Evolutionary conservation across 1,140 invertebrate genomes (phyloP).

Genomic region (Triops cancriformis): DNA sequence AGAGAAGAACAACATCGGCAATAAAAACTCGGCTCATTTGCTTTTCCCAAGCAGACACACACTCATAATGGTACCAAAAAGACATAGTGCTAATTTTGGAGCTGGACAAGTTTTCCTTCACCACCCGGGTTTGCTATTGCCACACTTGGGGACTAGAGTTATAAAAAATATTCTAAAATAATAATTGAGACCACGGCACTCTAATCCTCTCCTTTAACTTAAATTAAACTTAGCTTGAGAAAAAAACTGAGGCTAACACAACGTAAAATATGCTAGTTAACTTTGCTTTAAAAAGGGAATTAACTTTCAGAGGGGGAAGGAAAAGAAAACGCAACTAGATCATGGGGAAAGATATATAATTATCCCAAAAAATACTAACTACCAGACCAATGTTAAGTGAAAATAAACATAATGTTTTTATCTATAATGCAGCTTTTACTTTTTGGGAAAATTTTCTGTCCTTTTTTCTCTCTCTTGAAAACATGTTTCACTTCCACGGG

Average conservation of each 20-base stretch:
- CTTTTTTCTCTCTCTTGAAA: not conserved
- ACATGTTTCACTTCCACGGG: not conserved
- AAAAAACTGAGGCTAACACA: not conserved
- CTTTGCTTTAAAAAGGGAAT: not conserved
- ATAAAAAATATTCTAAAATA: conserved; percentile 12
- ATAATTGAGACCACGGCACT: not conserved
- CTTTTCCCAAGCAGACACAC: not conserved
- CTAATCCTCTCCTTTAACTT: conserved; percentile 7
- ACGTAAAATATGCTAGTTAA: conserved; percentile 11
- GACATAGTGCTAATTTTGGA: not conserved
- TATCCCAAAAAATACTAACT: not conserved
- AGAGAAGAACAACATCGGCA: not conserved
- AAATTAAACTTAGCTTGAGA: not conserved
- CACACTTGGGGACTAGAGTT: conserved; percentile 12
- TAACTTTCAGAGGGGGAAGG: not conserved
- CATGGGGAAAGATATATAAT: too few species aligned
- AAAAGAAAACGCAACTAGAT: not conserved
- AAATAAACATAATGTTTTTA: not conserved
- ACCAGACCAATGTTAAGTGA: not conserved
- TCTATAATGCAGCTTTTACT: not conserved
- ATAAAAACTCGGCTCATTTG: conserved; percentile 6
- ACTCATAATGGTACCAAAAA: not conserved
- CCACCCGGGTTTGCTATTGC: conserved; percentile 4
- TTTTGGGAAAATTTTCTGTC: not conserved
- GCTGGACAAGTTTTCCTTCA: not conserved